These are phyloP conservation scores for Lasioglossum leucozonium DNA, from an alignment of 2,888 invertebrate species.

Conservation along the genomic window DNA sequence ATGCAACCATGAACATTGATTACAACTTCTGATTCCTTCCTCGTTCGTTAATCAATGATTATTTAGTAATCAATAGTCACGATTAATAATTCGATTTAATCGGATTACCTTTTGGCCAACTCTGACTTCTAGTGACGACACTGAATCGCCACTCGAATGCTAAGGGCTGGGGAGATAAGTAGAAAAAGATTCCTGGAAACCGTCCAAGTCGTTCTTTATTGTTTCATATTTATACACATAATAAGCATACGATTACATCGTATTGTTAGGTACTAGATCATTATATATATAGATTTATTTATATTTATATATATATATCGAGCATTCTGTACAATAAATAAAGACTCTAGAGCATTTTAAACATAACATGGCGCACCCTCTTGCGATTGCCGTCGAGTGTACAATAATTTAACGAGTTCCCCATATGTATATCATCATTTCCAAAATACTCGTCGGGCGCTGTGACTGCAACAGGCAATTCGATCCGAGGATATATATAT, in stretches of 20 bases:
- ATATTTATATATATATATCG: conserved; percentile 69
- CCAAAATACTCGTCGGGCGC: not conserved
- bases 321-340: conserved; percentile 80
- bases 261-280: conserved; percentile 71
- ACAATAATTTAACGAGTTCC: conserved; percentile 66
- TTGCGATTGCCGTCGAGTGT: conserved; percentile 64
- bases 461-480: not conserved
- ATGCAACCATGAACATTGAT: too few species aligned
- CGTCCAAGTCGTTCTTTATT: conserved; percentile 73
- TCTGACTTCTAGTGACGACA: too few species aligned
- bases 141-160: too few species aligned
- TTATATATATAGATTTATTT: conserved; percentile 41
- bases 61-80: too few species aligned
- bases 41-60: too few species aligned
- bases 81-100: too few species aligned
- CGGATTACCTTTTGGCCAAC: too few species aligned
- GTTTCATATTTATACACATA: conserved; percentile 76
- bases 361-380: conserved; percentile 72
- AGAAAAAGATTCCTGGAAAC: conserved; percentile 45
- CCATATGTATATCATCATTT: conserved; percentile 37
- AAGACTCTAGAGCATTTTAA: conserved; percentile 77
- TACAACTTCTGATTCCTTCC: too few species aligned
- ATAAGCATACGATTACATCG: conserved; percentile 77
- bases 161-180: not conserved
- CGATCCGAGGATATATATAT: conserved; percentile 38